Conservation (phyloP, 2,797 vertebrate species). For the Muraenolepis orangiensis region DNA sequence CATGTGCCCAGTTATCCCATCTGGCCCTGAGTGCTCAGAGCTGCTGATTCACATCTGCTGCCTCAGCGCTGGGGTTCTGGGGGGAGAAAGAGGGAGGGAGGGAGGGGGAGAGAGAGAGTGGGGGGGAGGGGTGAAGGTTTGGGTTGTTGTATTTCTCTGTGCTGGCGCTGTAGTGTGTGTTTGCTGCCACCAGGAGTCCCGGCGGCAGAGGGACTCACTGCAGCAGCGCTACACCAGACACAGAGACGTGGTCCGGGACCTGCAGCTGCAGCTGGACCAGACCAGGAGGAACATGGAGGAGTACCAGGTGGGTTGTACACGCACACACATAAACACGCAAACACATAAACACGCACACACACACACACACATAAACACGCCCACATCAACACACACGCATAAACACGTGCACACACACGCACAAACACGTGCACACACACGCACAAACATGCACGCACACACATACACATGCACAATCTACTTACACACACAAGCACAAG, state of each 20-base stretch:
- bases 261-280: conserved; percentile 82
- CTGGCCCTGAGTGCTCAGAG: neutral
- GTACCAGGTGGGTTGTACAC: conserved; percentile 70
- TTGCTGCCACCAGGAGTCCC: conserved; percentile 71
- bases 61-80: neutral
- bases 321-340: neutral
- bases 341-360: neutral
- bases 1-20: conserved; percentile 1
- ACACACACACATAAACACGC: neutral
- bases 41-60: neutral
- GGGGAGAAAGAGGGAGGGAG: too few species aligned
- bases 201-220: conserved; percentile 71
- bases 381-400: neutral
- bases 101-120: too few species aligned
- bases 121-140: neutral
- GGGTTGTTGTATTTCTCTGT: neutral
- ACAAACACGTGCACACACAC: neutral
- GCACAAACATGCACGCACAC: neutral
- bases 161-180: neutral
- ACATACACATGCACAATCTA: neutral
- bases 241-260: conserved; percentile 78
- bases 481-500: neutral
- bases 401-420: neutral
- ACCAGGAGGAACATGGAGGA: conserved; percentile 76
- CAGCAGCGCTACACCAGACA: conserved; percentile 81